Percentiles rank a stretch among this genome's conserved stretches.
These are phyloP conservation scores for Trachemys scripta DNA, from an alignment of 2,113 vertebrate genomes.

Conservation along the genomic window DNA sequence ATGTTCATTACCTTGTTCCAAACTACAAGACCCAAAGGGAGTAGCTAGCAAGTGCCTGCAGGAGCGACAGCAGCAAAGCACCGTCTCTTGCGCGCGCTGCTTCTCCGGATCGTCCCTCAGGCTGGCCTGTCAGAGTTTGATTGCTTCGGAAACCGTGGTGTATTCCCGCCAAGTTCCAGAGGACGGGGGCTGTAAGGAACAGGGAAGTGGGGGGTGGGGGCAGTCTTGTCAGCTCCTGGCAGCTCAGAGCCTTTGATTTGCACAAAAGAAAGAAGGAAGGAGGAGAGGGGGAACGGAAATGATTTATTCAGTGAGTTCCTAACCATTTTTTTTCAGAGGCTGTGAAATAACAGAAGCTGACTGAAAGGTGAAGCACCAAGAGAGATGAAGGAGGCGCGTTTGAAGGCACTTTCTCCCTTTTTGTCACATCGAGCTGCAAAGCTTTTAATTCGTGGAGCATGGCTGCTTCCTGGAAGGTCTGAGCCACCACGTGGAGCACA, in stretches of 20 bases:
- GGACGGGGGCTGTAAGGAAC: constrained; percentile 33
- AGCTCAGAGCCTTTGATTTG: constrained; percentile 76
- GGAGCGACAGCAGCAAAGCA: constrained; percentile 45
- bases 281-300: constrained; percentile 59
- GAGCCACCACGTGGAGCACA: background rate
- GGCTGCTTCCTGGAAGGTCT: constrained; percentile 53
- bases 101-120: constrained; percentile 47
- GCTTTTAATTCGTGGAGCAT: constrained; percentile 61
- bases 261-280: constrained; percentile 64
- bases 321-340: constrained; percentile 53
- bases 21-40: constrained; percentile 68
- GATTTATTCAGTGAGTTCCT: constrained; percentile 77
- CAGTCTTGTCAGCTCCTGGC: constrained; percentile 72
- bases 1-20: constrained; percentile 71
- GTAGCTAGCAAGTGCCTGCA: constrained; percentile 57
- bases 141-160: constrained; percentile 46
- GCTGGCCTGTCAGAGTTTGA: constrained; percentile 72
- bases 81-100: background rate
- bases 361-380: constrained; percentile 72
- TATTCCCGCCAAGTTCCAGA: constrained; percentile 53
- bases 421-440: constrained; percentile 51
- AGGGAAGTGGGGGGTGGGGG: constrained; percentile 45
- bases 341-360: constrained; percentile 68
- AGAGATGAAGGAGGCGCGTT: constrained; percentile 69
- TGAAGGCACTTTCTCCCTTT: constrained; percentile 66